Evolutionary conservation across 2,888 invertebrate genomes (phyloP), one percentile per base, ranked within the genome.

Genomic region (Encarsia formosa): DNA sequence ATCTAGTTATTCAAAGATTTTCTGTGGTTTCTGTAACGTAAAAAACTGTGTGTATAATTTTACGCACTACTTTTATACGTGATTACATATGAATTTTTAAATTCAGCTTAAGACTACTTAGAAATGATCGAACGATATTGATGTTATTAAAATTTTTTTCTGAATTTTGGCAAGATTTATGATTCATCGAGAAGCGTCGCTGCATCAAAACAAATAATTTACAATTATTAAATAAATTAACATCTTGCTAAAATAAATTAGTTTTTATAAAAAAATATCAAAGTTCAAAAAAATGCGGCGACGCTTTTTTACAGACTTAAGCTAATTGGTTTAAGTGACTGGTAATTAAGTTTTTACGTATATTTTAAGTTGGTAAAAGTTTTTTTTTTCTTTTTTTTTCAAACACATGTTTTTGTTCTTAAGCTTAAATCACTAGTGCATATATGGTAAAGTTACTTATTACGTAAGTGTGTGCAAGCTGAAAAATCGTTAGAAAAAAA

Each of bases 41-140:
- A 35, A 24, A 51, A 51, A 46, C 23, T 53, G 13, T 37, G 15
- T 40, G 35, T 20, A 29, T 40, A 16, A 37, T 20, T 40, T 39
- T n/a, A 22, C 20, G 29, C 37, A 9, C 34, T 50, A 39, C 32
- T 49, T 42, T 16, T 42, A 48, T 31, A 22, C 13, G 22, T 13
- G 43, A 43, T 11, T n/a, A n/a, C n/a, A 34, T 23, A 34, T 19
- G 18, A 42, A 46, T 32, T 46, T 18, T 54, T 37, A 49, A 26
- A 38, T 4, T 16, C 42, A 42, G 34, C 31, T 42, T 8, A 22
- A 39, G 13, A 9, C n/a, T 40, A 47, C 23, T 29, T 11, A 20
- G 34, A 2, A 20, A 26, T 24, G 23, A 15, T 41, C 4, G 19
- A 31, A 37, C 26, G 49, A 34, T 32, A 26, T 11, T 11, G 16